Base-by-base conservation (phyloP, 2,888 invertebrate species). In the Sesia apiformis region DNA sequence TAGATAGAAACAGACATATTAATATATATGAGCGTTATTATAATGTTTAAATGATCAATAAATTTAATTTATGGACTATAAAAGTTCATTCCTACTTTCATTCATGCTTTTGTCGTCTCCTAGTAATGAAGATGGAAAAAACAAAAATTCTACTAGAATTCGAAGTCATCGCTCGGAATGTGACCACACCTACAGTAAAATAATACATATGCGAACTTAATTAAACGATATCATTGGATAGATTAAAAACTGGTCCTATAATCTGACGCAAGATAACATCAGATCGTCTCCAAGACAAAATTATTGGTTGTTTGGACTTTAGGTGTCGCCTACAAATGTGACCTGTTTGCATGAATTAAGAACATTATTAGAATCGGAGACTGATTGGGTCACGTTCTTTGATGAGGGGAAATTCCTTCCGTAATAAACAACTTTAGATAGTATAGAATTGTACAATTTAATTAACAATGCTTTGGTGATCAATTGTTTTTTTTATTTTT, bases 231-330 rank as follows among this genome's bases (percentile, higher is more conserved):
- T 58, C 50, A 50, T 53, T 53, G 57, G 52, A 54, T 40, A 55
- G 49, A 56, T 53, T 52, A 51, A 52, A 39, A 54, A 67, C 67
- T 56, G 57, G 66, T 67, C 56, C 5, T 39, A 53, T 56, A 60
- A 62, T 66, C 62, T 56, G 59, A 60, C 62, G 55, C 52, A 38
- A 61, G 61, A 66, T 67, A 60, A 53, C 55, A 55, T 59, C 53
- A 46, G 62, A 61, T 61, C 59, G 61, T 60, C 59, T 56, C 55
- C 56, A 59, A 55, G 52, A 52, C 23, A 52, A 52, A 52, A 52
- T 52, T 7, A 38, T 52, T 52, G 40, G 7, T 40, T 53, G 38
- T 52, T 46, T 41, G 52, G 62, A 56, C 63, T 53, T 49, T 53
- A 49, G 65, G 62, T 62, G 64, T 60, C 56, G 40, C n/a, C 42